Base-by-base conservation (phyloP, 1,140 invertebrate genomes). In the Hyposmocoma kahamanoa region DNA sequence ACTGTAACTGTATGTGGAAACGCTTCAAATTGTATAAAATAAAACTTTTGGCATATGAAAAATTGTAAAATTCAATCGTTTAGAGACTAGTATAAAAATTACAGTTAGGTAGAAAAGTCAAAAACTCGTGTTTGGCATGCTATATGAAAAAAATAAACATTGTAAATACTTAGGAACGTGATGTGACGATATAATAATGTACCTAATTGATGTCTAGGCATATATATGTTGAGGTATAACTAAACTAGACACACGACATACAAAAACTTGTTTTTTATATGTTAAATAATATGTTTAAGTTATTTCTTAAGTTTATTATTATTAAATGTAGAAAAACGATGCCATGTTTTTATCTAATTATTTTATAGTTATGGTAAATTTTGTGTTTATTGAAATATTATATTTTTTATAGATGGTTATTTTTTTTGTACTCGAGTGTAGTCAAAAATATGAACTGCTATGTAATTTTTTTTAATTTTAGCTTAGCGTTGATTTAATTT, bases 331-430 rank as follows among this genome's bases (percentile, higher is more conserved):
- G n/a, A n/a, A 72, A 70, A 67, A 53, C 59, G 77, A 81, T 81
- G 80, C 80, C 80, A 84, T 84, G 80, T 81, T 81, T 75, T 67
- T 61, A 64, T 53, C 53, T 65, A 70, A 72, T 75, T 74, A 73
- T 62, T 73, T 71, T 71, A 71, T 62, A 48, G 46, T 69, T 62
- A n/a, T n/a, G n/a, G n/a, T n/a, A 47, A 77, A 57, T 48, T 57
- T 53, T 76, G 66, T 82, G 72, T 79, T 82, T 81, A 71, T 79
- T 78, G 62, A 81, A 72, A 21, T 72, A 78, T 71, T 82, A 82
- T 84, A 81, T 82, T 81, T 81, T 82, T 68, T 81, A 75, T 84
- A 78, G 72, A 76, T 68, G 72, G 73, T 74, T 72, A 75, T 65
- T 81, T 72, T n/a, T 79, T 79, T 79, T 73, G 71, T 81, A 79